Evolutionary conservation across 2,797 vertebrate species (phyloP).

Genomic region (Scleropages formosus): DNA sequence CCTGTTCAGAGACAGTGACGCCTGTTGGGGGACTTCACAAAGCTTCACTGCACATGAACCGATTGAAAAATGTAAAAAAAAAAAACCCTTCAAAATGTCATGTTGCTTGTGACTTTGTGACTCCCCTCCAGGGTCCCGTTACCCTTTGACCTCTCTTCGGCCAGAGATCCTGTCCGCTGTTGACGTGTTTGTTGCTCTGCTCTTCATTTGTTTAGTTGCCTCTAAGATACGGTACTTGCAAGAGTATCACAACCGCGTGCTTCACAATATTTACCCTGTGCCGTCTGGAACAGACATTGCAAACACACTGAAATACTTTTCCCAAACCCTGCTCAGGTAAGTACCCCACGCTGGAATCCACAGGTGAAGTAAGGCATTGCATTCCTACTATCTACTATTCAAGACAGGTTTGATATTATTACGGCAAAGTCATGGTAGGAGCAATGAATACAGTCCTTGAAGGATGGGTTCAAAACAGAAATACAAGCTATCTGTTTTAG

Average conservation of each 20-base stretch:
- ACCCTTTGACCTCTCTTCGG: slow-evolving; percentile 25
- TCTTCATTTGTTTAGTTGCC: slow-evolving; percentile 88
- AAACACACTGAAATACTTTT: slow-evolving; percentile 99
- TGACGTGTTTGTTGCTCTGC: slow-evolving; percentile 68
- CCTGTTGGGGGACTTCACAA: slow-evolving; percentile 23
- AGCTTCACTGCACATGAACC: slow-evolving; percentile 5
- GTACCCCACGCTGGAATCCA: slow-evolving; percentile 69
- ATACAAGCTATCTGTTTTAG: too few relatives aligned
- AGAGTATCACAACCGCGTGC: slow-evolving; percentile 98
- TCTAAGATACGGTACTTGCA: slow-evolving; percentile 99
- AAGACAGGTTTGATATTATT: not conserved
- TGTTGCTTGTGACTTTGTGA: slow-evolving; percentile 24
- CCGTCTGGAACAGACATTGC: slow-evolving; percentile 99
- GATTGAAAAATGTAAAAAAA: slow-evolving; percentile 1
- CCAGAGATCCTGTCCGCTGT: slow-evolving; percentile 42
- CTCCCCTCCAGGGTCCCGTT: slow-evolving; percentile 16
- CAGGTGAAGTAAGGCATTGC: slow-evolving; percentile 64
- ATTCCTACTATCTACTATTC: slow-evolving; percentile 7
- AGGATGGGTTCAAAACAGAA: not conserved
- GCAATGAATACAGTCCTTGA: not conserved
- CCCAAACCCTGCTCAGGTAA: slow-evolving; percentile 99
- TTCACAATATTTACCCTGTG: slow-evolving; percentile 99
- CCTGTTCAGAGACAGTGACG: not conserved
- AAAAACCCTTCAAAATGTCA: not conserved
- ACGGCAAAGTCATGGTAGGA: not conserved